Conservation (phyloP, 1,140 invertebrate species). For the Campodea augens region DNA sequence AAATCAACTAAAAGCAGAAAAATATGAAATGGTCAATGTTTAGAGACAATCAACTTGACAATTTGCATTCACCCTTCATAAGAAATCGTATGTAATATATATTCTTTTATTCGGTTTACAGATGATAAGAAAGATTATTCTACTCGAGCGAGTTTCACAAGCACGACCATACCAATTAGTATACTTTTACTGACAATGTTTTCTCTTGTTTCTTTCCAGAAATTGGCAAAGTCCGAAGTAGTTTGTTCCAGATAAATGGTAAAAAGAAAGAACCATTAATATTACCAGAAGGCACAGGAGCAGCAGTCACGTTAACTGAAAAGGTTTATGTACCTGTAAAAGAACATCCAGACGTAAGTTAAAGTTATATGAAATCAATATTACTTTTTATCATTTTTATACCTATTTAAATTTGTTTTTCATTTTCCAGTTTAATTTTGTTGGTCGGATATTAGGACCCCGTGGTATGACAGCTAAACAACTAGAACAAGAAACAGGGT, state of each 20-base stretch:
- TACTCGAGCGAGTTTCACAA: no score
- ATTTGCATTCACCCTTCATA: no score
- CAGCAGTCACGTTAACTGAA: constrained; percentile 80
- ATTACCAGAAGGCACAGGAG: constrained; percentile 82
- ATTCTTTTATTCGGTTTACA: no score
- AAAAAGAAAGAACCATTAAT: constrained; percentile 81
- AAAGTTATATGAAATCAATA: not conserved
- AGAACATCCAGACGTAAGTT: constrained; percentile 97
- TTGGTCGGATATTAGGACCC: constrained; percentile 95
- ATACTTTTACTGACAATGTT: no score
- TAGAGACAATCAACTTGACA: no score
- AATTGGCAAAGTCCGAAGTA: constrained; percentile 92
- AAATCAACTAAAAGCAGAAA: no score
- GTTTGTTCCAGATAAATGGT: constrained; percentile 95
- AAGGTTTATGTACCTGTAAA: constrained; percentile 99
- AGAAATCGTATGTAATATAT: no score
- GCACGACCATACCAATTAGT: no score
- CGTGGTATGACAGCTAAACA: constrained; percentile 99
- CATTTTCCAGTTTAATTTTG: constrained; percentile 94
- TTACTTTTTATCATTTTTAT: not conserved
- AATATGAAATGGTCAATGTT: no score
- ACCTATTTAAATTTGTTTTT: constrained; percentile 18
- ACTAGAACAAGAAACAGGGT: constrained; percentile 97
- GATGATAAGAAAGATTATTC: no score
- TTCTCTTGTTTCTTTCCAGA: constrained; percentile 57